phyloP scores from a whole-genome alignment of 2,888 invertebrate species.

The Myopa tessellatipennis region DNA sequence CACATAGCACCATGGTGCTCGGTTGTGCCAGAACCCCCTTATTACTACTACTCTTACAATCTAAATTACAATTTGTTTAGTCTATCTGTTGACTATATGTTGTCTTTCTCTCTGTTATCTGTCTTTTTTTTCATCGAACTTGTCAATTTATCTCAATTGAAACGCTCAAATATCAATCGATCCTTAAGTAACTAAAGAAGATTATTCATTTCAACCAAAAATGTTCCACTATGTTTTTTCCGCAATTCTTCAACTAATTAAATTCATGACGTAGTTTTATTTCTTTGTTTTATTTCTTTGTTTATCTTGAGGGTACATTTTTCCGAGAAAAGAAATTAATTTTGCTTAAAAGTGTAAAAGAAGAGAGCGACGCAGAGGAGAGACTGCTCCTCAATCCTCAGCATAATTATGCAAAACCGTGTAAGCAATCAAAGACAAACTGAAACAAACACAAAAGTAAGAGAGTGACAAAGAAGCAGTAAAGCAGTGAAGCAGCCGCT shows the following conservation, averaged over 20 bases:
- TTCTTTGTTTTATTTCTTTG: too few relatives aligned
- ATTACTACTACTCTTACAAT: too few relatives aligned
- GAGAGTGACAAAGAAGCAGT: slow-evolving; percentile 23
- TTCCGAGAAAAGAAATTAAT: too few relatives aligned
- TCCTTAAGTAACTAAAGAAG: too few relatives aligned
- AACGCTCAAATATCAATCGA: too few relatives aligned
- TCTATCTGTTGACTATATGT: too few relatives aligned
- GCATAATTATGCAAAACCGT: slow-evolving; percentile 36
- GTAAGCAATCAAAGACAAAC: slow-evolving; percentile 19
- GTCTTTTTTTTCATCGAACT: neutral
- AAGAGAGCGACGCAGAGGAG: neutral
- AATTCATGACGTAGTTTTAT: slow-evolving; percentile 21
- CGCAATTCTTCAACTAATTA: slow-evolving; percentile 19
- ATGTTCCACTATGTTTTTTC: neutral
- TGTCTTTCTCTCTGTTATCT: too few relatives aligned
- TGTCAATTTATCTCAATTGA: neutral
- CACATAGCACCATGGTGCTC: too few relatives aligned
- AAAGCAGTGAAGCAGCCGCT: neutral
- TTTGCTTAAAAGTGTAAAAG: neutral
- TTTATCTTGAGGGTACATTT: too few relatives aligned
- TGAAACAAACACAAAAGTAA: neutral
- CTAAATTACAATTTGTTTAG: too few relatives aligned
- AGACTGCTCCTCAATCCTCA: neutral
- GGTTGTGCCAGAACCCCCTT: too few relatives aligned
- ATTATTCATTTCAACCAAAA: neutral